Evolutionary conservation across 2,888 invertebrate species (phyloP).

Genomic region (Petrolisthes cinctipes): DNA sequence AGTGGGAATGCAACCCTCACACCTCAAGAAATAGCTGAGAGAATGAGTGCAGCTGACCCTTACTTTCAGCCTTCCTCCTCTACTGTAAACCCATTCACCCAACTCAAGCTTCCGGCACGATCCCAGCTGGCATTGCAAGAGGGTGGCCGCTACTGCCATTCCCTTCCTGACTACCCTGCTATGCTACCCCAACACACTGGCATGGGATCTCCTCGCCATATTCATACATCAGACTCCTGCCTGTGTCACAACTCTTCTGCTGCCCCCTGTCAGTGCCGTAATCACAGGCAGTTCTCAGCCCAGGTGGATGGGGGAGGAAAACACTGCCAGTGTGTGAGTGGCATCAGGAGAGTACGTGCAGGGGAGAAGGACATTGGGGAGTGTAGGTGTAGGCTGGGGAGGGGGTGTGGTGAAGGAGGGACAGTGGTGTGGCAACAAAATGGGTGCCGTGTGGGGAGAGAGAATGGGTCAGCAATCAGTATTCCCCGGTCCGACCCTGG

Average conservation of each 20-base stretch:
- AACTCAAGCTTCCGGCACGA: slow-evolving; percentile 61
- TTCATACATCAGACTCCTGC: slow-evolving; percentile 56
- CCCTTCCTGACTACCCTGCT: slow-evolving; percentile 52
- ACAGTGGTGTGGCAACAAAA: slow-evolving; percentile 41
- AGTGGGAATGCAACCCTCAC: slow-evolving; percentile 32
- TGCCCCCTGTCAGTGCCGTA: slow-evolving; percentile 47
- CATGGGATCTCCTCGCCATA: slow-evolving; percentile 11
- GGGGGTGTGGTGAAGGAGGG: slow-evolving; percentile 16
- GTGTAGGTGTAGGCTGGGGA: slow-evolving; percentile 41
- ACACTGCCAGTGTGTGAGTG: slow-evolving; percentile 55
- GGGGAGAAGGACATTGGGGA: slow-evolving; percentile 38
- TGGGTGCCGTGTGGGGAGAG: slow-evolving; percentile 24
- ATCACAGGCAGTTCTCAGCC: slow-evolving; percentile 43
- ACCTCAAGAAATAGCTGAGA: slow-evolving; percentile 66
- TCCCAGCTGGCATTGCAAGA: slow-evolving; percentile 62
- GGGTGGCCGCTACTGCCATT: slow-evolving; percentile 63
- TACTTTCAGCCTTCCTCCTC: slow-evolving; percentile 63
- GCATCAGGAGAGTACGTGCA: slow-evolving; percentile 20
- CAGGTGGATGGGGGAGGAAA: slow-evolving; percentile 40
- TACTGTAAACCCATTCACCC: slow-evolving; percentile 77
- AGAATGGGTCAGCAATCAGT: slow-evolving; percentile 41
- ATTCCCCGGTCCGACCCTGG: slow-evolving; percentile 57
- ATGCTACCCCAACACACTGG: slow-evolving; percentile 25
- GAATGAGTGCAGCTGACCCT: slow-evolving; percentile 67
- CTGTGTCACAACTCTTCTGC: slow-evolving; percentile 39